Conservation (phyloP, 2,888 invertebrate genomes). For the Portevinia maculata region DNA sequence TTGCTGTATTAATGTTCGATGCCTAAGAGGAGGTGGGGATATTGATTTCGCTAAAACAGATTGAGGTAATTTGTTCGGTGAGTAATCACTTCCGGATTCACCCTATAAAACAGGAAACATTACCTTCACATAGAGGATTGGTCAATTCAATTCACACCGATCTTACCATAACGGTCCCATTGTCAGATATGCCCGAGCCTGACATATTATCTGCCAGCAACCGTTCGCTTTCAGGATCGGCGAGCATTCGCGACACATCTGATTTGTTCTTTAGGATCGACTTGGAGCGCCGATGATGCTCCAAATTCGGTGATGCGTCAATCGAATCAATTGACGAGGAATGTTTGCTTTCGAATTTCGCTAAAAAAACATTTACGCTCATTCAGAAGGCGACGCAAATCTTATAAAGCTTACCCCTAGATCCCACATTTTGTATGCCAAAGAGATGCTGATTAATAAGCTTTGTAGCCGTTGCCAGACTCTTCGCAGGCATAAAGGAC, state of each 20-base stretch:
- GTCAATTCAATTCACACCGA: neutral
- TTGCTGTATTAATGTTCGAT: constrained; percentile 82
- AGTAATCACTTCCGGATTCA: constrained; percentile 87
- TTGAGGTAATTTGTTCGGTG: constrained; percentile 84
- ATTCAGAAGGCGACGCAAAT: constrained; percentile 53
- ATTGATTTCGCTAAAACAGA: constrained; percentile 82
- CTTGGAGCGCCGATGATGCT: constrained; percentile 87
- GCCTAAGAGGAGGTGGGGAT: constrained; percentile 83
- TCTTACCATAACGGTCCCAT: constrained; percentile 83
- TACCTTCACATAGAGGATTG: neutral
- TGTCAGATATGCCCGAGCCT: constrained; percentile 84
- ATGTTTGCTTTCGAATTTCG: constrained; percentile 85
- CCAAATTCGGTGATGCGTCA: constrained; percentile 87
- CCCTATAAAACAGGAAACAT: constrained; percentile 82
- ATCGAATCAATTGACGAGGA: constrained; percentile 88
- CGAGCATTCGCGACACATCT: constrained; percentile 84
- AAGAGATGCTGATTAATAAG: constrained; percentile 90
- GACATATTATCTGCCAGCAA: constrained; percentile 87
- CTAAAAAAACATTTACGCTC: constrained; percentile 74
- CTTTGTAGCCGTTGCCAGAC: constrained; percentile 88
- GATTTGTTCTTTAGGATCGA: constrained; percentile 90
- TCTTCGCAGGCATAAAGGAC: constrained; percentile 86
- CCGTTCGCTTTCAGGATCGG: constrained; percentile 90
- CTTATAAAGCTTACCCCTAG: constrained; percentile 79
- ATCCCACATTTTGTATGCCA: constrained; percentile 84